phyloP scores from a whole-genome alignment of 2,888 invertebrate genomes.

The Axea sp. region DNA sequence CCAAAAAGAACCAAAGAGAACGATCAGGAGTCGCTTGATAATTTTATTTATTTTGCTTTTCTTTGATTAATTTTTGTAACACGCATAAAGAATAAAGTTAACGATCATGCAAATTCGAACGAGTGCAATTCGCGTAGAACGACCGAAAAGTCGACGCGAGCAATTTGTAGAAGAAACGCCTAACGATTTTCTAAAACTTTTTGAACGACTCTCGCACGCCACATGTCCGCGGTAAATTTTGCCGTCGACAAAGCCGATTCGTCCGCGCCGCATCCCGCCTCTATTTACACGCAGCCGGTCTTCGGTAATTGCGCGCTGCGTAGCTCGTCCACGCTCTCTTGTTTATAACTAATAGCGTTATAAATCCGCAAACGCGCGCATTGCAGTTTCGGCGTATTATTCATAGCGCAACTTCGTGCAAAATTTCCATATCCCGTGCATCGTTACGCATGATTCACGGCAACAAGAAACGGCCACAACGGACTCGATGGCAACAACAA shows the following conservation, averaged over 20 bases:
- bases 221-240: constrained; percentile 24
- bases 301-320: constrained; percentile 5
- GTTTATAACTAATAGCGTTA: constrained; percentile 37
- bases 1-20: no score
- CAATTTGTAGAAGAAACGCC: neutral
- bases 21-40: no score
- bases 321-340: constrained; percentile 7
- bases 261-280: constrained; percentile 18
- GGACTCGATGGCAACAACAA: constrained; percentile 10
- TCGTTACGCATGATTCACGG: constrained; percentile 43
- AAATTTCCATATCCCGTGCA: constrained; percentile 42
- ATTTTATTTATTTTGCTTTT: no score
- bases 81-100: no score
- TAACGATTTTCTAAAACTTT: neutral
- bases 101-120: no score
- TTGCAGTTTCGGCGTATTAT: constrained; percentile 41
- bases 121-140: no score
- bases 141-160: no score
- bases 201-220: constrained; percentile 9
- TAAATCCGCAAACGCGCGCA: constrained; percentile 26
- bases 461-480: constrained; percentile 22
- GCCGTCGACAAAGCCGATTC: constrained; percentile 17
- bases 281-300: constrained; percentile 8
- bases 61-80: no score
- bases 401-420: constrained; percentile 24